Conservation (phyloP, 2,888 invertebrate genomes). For the Tortrix viridana region DNA sequence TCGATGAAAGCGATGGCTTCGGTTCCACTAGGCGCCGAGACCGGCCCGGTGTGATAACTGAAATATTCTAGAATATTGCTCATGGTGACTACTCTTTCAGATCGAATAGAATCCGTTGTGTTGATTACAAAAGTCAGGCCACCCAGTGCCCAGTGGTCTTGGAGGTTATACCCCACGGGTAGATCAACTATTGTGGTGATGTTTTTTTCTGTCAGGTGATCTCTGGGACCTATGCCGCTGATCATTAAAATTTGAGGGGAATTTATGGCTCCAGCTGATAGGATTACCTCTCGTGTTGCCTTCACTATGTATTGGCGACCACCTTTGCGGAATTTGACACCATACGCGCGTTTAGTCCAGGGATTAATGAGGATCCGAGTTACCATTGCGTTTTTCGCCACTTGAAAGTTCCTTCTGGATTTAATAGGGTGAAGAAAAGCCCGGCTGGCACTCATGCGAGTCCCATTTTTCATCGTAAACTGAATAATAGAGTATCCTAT, state of each 20-base stretch:
- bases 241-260: slow-evolving; percentile 93
- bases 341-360: slow-evolving; percentile 80
- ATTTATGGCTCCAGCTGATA: slow-evolving; percentile 91
- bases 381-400: slow-evolving; percentile 84
- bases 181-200: slow-evolving; percentile 85
- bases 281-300: slow-evolving; percentile 88
- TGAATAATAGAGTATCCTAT: slow-evolving; percentile 87
- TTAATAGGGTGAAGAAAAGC: slow-evolving; percentile 86
- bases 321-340: slow-evolving; percentile 82
- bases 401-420: slow-evolving; percentile 85
- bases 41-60: slow-evolving; percentile 68
- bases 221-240: slow-evolving; percentile 89
- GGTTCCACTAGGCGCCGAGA: slow-evolving; percentile 67
- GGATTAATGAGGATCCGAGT: slow-evolving; percentile 84
- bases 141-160: slow-evolving; percentile 90
- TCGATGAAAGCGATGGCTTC: slow-evolving; percentile 84
- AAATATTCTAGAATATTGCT: slow-evolving; percentile 82
- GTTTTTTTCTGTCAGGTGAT: slow-evolving; percentile 83
- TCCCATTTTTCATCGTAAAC: slow-evolving; percentile 87
- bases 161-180: slow-evolving; percentile 90
- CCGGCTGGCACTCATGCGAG: slow-evolving; percentile 89
- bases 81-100: slow-evolving; percentile 71
- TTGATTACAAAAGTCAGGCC: slow-evolving; percentile 88
- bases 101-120: slow-evolving; percentile 86
- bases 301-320: slow-evolving; percentile 68